phyloP scores from a whole-genome alignment of 2,113 vertebrate species.

The Merops nubicus region DNA sequence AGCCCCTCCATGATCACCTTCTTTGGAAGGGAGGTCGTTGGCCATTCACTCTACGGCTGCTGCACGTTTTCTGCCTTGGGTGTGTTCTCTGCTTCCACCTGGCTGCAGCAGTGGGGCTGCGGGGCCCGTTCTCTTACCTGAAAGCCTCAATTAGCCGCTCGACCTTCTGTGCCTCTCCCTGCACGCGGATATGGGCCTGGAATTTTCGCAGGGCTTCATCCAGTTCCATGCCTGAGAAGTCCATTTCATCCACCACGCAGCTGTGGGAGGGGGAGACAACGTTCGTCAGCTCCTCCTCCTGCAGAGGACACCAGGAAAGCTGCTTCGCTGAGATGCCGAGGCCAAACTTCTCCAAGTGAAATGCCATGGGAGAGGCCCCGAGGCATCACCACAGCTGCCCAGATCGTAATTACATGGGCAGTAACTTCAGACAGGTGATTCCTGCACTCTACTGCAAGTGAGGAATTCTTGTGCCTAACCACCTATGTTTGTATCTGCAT shows the following conservation, averaged over 20 bases:
- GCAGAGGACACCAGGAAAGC: rapidly evolving
- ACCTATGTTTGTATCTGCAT: rapidly evolving
- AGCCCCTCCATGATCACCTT: neutral
- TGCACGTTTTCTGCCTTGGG: neutral
- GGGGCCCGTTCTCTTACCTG: constrained; percentile 79
- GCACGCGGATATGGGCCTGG: constrained; percentile 96
- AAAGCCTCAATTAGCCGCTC: constrained; percentile 99
- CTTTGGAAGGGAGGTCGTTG: neutral
- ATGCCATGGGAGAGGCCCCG: neutral
- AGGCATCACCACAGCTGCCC: neutral
- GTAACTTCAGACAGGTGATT: neutral
- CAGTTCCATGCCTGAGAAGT: constrained; percentile 97
- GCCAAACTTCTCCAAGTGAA: neutral
- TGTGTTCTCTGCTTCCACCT: neutral
- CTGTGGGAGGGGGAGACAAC: constrained; percentile 66
- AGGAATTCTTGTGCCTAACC: neutral
- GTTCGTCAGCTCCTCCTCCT: neutral
- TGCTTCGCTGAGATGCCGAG: neutral
- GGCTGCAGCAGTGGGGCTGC: neutral
- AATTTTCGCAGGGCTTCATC: constrained; percentile 97
- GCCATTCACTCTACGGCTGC: neutral
- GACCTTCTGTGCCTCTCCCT: constrained; percentile 98
- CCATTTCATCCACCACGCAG: constrained; percentile 98
- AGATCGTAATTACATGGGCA: neutral
- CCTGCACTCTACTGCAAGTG: neutral